These are phyloP conservation scores for Dolichomitus sp. DNA, from an alignment of 2,888 invertebrate species.

Conservation along the genomic window DNA sequence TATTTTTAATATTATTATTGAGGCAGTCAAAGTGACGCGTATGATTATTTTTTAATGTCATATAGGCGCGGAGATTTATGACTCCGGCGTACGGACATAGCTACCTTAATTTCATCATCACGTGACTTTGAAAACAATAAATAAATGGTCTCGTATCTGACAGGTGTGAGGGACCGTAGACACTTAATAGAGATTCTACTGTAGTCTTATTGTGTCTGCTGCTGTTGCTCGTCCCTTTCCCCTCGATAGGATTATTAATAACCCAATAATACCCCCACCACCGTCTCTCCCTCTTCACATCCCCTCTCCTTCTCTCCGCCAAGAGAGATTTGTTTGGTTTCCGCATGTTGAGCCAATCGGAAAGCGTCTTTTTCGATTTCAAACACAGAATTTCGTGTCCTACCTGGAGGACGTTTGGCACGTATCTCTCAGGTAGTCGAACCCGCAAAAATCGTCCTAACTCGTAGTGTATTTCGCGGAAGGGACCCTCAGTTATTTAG, in stretches of 20 bases:
- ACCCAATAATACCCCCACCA: background rate
- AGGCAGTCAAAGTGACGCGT: too few species aligned
- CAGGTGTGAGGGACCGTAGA: too few species aligned
- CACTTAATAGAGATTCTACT: too few species aligned
- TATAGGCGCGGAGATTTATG: too few species aligned
- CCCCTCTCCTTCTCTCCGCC: too few species aligned
- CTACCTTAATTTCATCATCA: too few species aligned
- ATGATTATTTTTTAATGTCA: too few species aligned
- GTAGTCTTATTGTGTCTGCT: background rate
- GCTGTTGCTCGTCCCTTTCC: background rate
- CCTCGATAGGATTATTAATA: background rate
- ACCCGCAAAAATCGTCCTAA: background rate
- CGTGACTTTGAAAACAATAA: too few species aligned
- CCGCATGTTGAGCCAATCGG: conserved; percentile 7
- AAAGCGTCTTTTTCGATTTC: conserved; percentile 11
- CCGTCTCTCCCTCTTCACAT: too few species aligned
- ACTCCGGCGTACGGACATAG: too few species aligned
- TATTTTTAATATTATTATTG: too few species aligned
- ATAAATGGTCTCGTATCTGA: too few species aligned
- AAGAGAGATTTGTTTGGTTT: conserved; percentile 12
- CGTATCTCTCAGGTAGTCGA: conserved; percentile 12
- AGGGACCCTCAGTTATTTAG: background rate
- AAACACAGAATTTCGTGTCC: conserved; percentile 7
- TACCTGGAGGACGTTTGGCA: conserved; percentile 34
- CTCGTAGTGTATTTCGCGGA: background rate